phyloP scores from a whole-genome alignment of 2,797 vertebrate species.

The Periophthalmus magnuspinnatus region DNA sequence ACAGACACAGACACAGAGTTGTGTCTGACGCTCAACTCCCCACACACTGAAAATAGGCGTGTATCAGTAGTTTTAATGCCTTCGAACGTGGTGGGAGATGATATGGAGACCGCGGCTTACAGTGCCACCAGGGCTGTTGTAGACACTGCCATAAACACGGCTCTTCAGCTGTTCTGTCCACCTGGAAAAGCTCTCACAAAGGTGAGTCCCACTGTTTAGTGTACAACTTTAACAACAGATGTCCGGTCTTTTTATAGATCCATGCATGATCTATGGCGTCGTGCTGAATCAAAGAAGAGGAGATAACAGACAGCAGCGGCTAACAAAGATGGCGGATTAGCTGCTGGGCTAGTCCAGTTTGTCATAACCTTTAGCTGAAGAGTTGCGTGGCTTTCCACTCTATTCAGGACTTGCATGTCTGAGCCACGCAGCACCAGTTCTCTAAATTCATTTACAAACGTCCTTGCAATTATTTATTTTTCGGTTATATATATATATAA shows the following conservation, averaged over 20 bases:
- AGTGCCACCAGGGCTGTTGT: constrained; percentile 45
- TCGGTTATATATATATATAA: too few species aligned
- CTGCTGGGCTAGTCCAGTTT: not conserved
- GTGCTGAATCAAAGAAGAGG: not conserved
- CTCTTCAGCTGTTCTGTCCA: not conserved
- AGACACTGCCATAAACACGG: constrained; percentile 23
- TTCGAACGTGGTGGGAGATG: not conserved
- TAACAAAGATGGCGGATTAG: constrained; percentile 50
- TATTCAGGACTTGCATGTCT: too few species aligned
- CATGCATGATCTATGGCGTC: too few species aligned
- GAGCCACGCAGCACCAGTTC: too few species aligned
- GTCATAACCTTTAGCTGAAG: not conserved
- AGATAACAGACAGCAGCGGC: not conserved
- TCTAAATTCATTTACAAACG: too few species aligned
- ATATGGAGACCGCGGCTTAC: constrained; percentile 29
- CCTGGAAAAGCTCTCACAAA: not conserved
- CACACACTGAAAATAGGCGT: too few species aligned
- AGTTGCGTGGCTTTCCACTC: too few species aligned
- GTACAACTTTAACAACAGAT: too few species aligned
- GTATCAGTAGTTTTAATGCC: not conserved
- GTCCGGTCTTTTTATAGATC: too few species aligned
- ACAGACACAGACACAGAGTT: not conserved
- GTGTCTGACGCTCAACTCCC: not conserved
- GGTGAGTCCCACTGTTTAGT: constrained; percentile 34
- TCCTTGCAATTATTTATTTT: too few species aligned